These are phyloP conservation scores for Clarias batrachus DNA, from an alignment of 2,113 vertebrate genomes.

Conservation along the genomic window DNA sequence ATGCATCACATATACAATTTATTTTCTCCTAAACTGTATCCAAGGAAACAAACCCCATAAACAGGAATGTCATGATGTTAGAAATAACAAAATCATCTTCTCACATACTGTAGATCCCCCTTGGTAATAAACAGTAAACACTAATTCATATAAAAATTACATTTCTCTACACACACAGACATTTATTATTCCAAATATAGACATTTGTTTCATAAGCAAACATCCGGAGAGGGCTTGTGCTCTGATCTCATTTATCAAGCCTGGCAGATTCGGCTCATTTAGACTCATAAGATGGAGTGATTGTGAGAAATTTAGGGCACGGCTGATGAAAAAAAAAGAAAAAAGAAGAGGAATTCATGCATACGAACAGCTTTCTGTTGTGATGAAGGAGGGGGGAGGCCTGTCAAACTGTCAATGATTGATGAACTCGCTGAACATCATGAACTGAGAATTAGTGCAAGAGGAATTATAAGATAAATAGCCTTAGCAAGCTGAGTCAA, in stretches of 20 bases:
- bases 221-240: constrained; percentile 23
- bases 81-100: constrained; percentile 29
- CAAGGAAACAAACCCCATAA: neutral
- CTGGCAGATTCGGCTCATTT: constrained; percentile 87
- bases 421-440: constrained; percentile 83
- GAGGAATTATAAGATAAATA: constrained; percentile 83
- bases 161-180: constrained; percentile 45
- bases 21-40: constrained; percentile 3
- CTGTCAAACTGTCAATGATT: constrained; percentile 90
- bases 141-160: constrained; percentile 37
- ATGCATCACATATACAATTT: neutral
- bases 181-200: constrained; percentile 59
- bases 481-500: constrained; percentile 60
- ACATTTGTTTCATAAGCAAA: constrained; percentile 58
- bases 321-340: constrained; percentile 86
- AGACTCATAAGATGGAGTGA: constrained; percentile 84
- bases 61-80: constrained; percentile 8
- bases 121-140: constrained; percentile 40
- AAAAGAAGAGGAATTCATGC: constrained; percentile 80
- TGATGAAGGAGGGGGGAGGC: constrained; percentile 33
- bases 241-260: constrained; percentile 86
- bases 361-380: constrained; percentile 73
- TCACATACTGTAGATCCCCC: constrained; percentile 25
- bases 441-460: constrained; percentile 82
- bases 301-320: constrained; percentile 88